Evolutionary conservation across 2,888 invertebrate genomes (phyloP), one percentile per base, ranked within the genome.

Genomic region (Stenodema calcarata): DNA sequence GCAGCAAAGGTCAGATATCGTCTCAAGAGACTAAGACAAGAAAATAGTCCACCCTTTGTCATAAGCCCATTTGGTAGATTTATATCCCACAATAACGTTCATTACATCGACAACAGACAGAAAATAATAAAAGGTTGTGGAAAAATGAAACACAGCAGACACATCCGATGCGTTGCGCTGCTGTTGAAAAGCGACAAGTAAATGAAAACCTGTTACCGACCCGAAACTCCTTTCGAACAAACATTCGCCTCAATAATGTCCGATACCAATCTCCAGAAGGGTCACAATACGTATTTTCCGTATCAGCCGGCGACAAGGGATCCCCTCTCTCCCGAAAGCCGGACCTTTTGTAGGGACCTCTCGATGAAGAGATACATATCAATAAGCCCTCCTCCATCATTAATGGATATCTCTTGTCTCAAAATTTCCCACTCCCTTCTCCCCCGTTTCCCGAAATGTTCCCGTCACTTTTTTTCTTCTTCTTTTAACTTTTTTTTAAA

Each of bases 321-420:
- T 2, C 3, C n/a, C n/a, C n/a, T n/a, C n/a, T n/a, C n/a, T n/a
- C n/a, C 35, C 35, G 7, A 35, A 35, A 35, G 35, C 73, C 14
- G 30, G 35, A 28, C 14, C 73, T 28, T 73, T 41, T 73, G 73
- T 73, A n/a, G 54, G 73, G 41, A 73, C 30, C 70, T 35, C 50
- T 47, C 75, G 9, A 23, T 42, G 28, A 47, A 62, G 35, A 81
- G 82, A 81, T 81, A 81, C 82, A 81, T 81, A 81, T 81, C 82
- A 81, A 81, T 81, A 81, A 81, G 82, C 41, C 28, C 82, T 35
- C 28, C 27, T n/a, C 54, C 50, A 62, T 86, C 86, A 86, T 86
- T 86, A 86, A 86, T 86, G 86, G 86, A 86, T 86, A 86, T 86
- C 35, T 69, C 86, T 86, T 86, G 86, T 86, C 86, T 50, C 54